A percentile compares a stretch with the other conserved stretches of the same genome.
These are phyloP conservation scores for Zophobas atratus DNA, from an alignment of 1,140 invertebrate genomes.

Conservation along the genomic window DNA sequence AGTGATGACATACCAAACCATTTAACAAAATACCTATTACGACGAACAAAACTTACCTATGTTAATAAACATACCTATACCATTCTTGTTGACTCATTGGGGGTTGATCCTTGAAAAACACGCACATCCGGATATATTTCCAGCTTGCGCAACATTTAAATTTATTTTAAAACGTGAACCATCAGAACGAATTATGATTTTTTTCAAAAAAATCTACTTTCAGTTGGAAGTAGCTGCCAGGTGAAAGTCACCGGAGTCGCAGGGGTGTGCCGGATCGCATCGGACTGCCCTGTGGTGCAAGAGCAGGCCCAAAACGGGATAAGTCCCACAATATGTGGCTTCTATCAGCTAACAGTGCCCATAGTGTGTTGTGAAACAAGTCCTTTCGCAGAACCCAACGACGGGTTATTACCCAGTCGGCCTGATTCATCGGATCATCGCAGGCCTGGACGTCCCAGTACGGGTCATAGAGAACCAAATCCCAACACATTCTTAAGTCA, in stretches of 20 bases:
- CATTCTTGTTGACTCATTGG: no score
- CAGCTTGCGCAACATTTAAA: no score
- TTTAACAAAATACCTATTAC: no score
- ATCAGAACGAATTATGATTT: no score
- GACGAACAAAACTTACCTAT: no score
- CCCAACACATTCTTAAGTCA: background rate
- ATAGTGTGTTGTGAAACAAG: constrained; percentile 65
- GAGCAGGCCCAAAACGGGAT: constrained; percentile 59
- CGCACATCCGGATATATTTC: no score
- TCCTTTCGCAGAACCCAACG: constrained; percentile 14
- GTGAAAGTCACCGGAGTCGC: constrained; percentile 55
- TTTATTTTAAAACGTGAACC: no score
- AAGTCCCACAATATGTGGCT: constrained; percentile 62
- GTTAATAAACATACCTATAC: no score
- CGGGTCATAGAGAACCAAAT: background rate
- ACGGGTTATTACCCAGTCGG: background rate
- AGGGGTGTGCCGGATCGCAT: constrained; percentile 60
- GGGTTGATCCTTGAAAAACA: no score
- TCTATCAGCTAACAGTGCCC: constrained; percentile 56
- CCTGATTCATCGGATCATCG: constrained; percentile 6
- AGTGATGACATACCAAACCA: no score
- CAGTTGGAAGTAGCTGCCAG: constrained; percentile 59
- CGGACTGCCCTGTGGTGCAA: constrained; percentile 60
- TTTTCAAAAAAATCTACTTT: constrained; percentile 27
- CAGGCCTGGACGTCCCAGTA: background rate